Percentiles rank a stretch among this genome's conserved stretches.
Evolutionary conservation across 2,113 vertebrate genomes (phyloP).

Genomic region (Neolamprologus kungweensis): DNA sequence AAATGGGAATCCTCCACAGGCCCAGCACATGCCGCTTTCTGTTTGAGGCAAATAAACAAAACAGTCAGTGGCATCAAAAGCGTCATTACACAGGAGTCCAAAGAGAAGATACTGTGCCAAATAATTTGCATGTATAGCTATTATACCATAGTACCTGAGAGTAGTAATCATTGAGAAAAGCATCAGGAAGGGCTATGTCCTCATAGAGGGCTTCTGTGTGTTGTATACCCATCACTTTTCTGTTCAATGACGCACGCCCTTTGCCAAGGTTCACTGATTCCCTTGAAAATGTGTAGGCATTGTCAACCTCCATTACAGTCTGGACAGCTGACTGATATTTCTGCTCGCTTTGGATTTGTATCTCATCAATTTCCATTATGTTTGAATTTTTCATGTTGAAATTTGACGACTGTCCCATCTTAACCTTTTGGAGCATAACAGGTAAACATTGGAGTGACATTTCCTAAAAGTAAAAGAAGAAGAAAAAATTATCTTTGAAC

Average conservation of each 20-base stretch:
- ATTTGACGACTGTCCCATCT: neutral
- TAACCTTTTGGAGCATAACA: neutral
- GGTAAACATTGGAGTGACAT: constrained; percentile 40
- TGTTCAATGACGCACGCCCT: neutral
- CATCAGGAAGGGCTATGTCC: constrained; percentile 47
- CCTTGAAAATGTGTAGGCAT: neutral
- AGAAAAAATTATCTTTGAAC: neutral
- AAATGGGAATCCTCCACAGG: constrained; percentile 69
- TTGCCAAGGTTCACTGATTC: neutral
- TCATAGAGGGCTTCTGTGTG: neutral
- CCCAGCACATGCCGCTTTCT: constrained; percentile 79
- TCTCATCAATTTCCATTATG: neutral
- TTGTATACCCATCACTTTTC: neutral
- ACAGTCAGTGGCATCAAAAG: neutral
- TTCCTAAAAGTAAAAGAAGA: constrained; percentile 17
- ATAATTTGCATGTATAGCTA: neutral
- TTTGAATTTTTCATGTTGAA: neutral
- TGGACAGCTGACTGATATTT: neutral
- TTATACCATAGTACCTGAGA: constrained; percentile 45
- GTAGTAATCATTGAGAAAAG: constrained; percentile 59
- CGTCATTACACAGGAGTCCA: neutral
- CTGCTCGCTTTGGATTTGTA: neutral
- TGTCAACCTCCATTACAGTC: neutral
- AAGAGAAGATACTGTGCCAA: neutral
- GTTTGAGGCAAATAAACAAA: constrained; percentile 21